Percentiles rank a stretch among this genome's conserved stretches.
Evolutionary conservation across 2,113 vertebrate species (phyloP).

Genomic region (Galemys pyrenaicus): DNA sequence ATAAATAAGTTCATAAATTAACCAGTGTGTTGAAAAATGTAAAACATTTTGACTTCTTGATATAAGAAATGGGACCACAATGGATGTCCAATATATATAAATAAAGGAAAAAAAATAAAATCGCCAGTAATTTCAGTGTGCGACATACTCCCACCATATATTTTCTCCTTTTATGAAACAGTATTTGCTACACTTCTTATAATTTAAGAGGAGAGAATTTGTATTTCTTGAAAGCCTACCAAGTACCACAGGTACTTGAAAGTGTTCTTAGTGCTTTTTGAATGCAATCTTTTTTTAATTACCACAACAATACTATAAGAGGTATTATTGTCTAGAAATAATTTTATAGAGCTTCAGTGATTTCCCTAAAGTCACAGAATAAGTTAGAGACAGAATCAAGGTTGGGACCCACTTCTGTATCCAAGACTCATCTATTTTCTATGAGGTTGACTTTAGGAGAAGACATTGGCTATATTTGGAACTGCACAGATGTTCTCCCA

Average conservation of each 20-base stretch:
- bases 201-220: background rate
- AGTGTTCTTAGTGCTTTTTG: background rate
- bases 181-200: slow-evolving; percentile 6
- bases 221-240: background rate
- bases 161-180: background rate
- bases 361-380: background rate
- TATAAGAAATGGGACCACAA: no score
- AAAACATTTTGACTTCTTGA: background rate
- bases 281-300: background rate
- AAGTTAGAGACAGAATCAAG: background rate
- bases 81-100: no score
- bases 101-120: no score
- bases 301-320: background rate
- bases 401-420: background rate
- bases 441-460: background rate
- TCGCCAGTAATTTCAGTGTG: background rate
- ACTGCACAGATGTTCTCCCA: accelerated
- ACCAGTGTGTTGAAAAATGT: background rate
- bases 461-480: background rate
- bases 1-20: background rate
- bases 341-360: slow-evolving; percentile 3
- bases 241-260: background rate
- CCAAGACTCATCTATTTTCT: background rate
- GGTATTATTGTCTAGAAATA: background rate
- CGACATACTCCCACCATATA: background rate